These are phyloP conservation scores for Cotesia typhae DNA, from an alignment of 1,140 invertebrate species.

Conservation along the genomic window DNA sequence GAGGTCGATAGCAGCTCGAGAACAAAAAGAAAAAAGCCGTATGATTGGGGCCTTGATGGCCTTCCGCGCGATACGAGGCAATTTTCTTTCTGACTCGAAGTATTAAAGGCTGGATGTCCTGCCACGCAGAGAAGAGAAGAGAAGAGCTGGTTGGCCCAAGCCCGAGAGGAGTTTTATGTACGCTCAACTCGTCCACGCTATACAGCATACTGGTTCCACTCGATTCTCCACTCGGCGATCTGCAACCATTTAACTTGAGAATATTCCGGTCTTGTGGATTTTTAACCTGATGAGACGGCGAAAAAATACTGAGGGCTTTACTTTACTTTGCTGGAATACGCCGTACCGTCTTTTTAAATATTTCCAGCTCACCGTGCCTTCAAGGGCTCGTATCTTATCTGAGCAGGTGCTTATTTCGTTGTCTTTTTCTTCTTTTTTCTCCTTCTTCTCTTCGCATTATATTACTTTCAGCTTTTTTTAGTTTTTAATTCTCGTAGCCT, in stretches of 20 bases:
- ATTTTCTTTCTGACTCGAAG: conserved; percentile 38
- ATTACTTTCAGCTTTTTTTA: too few relatives aligned
- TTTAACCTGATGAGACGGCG: not conserved
- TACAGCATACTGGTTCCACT: not conserved
- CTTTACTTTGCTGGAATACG: not conserved
- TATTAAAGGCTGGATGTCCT: conserved; percentile 11
- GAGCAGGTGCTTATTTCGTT: too few relatives aligned
- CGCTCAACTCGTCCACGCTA: not conserved
- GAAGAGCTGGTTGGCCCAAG: conserved; percentile 2
- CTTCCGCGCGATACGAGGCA: conserved; percentile 27
- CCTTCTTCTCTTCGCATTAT: not conserved
- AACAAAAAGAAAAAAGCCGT: conserved; percentile 29
- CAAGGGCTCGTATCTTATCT: conserved; percentile 1
- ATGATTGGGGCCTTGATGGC: conserved; percentile 18
- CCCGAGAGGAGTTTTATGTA: conserved; percentile 9
- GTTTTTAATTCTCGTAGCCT: not conserved
- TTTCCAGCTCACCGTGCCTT: conserved; percentile 30
- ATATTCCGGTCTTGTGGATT: too few relatives aligned
- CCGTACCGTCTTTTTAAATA: conserved; percentile 19
- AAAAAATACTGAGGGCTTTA: conserved; percentile 1
- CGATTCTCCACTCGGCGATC: not conserved
- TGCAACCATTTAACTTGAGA: too few relatives aligned
- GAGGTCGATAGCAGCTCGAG: conserved; percentile 17
- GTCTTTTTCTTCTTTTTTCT: conserved; percentile 8
- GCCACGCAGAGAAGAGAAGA: not conserved